Base-by-base conservation (phyloP, 2,113 vertebrate species). In the Thamnophis sirtalis region DNA sequence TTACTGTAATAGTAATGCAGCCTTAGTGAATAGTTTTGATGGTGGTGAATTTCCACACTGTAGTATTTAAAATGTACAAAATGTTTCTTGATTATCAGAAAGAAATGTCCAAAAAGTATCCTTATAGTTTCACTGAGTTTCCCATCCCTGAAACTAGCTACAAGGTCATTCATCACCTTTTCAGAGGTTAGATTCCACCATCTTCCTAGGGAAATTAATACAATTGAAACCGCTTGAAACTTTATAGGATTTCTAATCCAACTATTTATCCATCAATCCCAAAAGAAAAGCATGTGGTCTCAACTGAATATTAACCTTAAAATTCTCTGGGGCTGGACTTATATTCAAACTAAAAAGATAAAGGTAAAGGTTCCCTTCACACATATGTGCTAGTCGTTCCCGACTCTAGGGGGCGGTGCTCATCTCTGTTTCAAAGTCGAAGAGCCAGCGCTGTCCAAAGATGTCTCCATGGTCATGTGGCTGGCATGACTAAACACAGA, bases 61-160 rank as follows among this genome's bases (percentile, higher is more conserved):
- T 87, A 68, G 80, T 19, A 85, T 91, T 33, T 33, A 0, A 38
- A 90, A 63, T n/a, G 49, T 84, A 48, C 5, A 15, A 8, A 49
- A 87, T 15, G 60, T 33, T 33, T 19, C 1, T 87, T 28, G 60
- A 1, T 33, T 91, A 2, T 0, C 0, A 4, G 5, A 1, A 51
- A 21, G 21, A 68, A 73, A 86, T 85, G 63, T 2, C 26, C 51
- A 85, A 84, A 28, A 68, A 9, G 28, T 60, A 3, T 60, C 58
- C 8, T 60, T 7, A 22, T 24, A 58, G 56, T 24, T 24, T 60
- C 28, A 33, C 11, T 1, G 4, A n/a, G 28, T 68, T 68, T 68
- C 4, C 63, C 63, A n/a, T 68, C 28, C 63, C 63, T 68, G 28
- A 68, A 33, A 33, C 28, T 33, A 68, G 28, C 63, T 33, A 13